Percentiles rank a stretch among this genome's conserved stretches.
Conservation (phyloP, 2,797 vertebrate genomes). For the Spea hammondii region DNA sequence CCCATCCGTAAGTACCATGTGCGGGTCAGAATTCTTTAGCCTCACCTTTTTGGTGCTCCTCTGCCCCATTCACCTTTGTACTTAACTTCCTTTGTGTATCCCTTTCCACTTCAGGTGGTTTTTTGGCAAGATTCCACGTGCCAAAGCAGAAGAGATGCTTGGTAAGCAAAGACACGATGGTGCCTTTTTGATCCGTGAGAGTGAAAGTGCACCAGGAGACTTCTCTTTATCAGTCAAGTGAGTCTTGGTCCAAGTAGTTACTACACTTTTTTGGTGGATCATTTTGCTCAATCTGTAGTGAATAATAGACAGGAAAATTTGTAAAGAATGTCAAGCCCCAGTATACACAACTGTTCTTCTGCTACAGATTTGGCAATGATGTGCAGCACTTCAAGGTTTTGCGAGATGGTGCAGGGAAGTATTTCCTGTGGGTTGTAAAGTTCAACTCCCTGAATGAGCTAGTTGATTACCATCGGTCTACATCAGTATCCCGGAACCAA, state of each 20-base stretch:
- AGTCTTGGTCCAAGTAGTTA: slow-evolving; percentile 59
- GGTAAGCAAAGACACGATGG: slow-evolving; percentile 98
- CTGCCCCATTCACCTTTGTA: not conserved
- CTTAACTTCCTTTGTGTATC: slow-evolving; percentile 16
- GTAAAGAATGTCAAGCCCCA: not conserved
- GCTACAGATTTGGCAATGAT: slow-evolving; percentile 90
- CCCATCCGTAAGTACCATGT: slow-evolving; percentile 90
- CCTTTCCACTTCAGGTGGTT: slow-evolving; percentile 82
- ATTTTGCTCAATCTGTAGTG: no score
- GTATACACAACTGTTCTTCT: slow-evolving; percentile 7
- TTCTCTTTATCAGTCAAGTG: slow-evolving; percentile 98
- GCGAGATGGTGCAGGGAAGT: slow-evolving; percentile 95
- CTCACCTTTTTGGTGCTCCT: not conserved
- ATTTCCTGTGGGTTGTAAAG: slow-evolving; percentile 99
- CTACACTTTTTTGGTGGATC: not conserved
- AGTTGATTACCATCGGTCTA: slow-evolving; percentile 97
- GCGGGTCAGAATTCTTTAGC: not conserved
- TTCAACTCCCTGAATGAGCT: slow-evolving; percentile 98
- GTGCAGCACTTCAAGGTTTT: slow-evolving; percentile 99
- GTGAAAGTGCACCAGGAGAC: slow-evolving; percentile 96
- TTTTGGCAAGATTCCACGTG: slow-evolving; percentile 96
- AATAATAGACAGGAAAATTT: not conserved
- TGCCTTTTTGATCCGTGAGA: slow-evolving; percentile 97
- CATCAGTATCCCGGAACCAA: slow-evolving; percentile 97
- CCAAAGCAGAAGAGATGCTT: slow-evolving; percentile 96